phyloP scores from a whole-genome alignment of 30 jellyfish, hydroid and myxozoan species.

The Euphysa ruthae region DNA sequence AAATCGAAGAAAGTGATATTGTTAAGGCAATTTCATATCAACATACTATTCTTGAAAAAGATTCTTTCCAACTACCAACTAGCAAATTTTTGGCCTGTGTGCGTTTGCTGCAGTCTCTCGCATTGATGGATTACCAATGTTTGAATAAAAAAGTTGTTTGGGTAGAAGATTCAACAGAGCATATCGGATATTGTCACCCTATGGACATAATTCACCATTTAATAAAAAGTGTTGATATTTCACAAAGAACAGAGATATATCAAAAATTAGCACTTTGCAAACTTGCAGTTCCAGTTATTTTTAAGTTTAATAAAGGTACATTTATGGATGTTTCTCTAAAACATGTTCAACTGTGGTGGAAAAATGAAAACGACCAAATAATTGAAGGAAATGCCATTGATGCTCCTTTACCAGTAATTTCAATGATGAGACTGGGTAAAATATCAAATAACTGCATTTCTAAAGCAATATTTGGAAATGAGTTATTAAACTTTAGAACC shows the following conservation, averaged over 20 bases:
- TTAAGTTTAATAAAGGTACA: neutral
- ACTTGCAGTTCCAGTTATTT: neutral
- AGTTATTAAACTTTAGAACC: neutral
- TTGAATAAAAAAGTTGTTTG: neutral
- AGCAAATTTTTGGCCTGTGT: neutral
- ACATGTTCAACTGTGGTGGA: neutral
- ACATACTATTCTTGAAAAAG: neutral
- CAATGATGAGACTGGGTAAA: neutral
- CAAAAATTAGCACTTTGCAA: neutral
- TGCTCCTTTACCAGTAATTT: neutral
- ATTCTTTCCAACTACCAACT: neutral
- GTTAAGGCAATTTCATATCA: neutral
- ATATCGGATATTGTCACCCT: conserved; percentile 1
- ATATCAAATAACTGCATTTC: neutral
- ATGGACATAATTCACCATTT: neutral
- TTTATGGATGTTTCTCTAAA: neutral
- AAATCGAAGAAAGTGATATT: neutral
- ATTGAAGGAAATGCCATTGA: neutral
- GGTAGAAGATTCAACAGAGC: neutral
- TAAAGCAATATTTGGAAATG: neutral
- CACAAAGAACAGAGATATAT: neutral
- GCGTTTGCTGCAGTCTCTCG: conserved; percentile 2
- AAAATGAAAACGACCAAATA: neutral
- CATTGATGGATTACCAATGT: neutral
- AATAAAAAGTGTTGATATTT: neutral